Base-by-base conservation (phyloP, 2,888 invertebrate species). In the Hyposoter didymator region DNA sequence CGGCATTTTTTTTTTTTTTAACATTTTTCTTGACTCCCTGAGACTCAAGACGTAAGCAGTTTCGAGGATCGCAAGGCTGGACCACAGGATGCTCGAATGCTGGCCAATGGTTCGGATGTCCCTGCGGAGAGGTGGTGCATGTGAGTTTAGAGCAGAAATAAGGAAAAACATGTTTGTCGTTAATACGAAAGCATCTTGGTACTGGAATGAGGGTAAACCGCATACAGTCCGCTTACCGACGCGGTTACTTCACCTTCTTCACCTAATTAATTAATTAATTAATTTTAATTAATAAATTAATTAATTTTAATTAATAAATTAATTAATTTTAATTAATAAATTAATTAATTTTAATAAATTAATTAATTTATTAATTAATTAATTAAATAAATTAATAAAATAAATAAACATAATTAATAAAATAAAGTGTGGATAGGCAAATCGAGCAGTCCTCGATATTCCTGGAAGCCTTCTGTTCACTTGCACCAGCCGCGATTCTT, bases 351-450 rank as follows among this genome's bases (percentile, higher is more conserved):
- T n/a, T n/a, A n/a, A n/a, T n/a, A n/a, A n/a, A n/a, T n/a, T n/a
- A n/a, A n/a, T n/a, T n/a, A n/a, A n/a, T n/a, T n/a, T n/a, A n/a
- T n/a, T n/a, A n/a, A n/a, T n/a, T n/a, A n/a, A n/a, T n/a, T n/a
- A n/a, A n/a, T n/a, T n/a, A n/a, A n/a, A n/a, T n/a, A n/a, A n/a
- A n/a, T n/a, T n/a, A n/a, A n/a, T n/a, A n/a, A n/a, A n/a, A n/a
- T n/a, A n/a, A n/a, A n/a, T n/a, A n/a, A n/a, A n/a, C n/a, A n/a
- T n/a, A n/a, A n/a, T n/a, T n/a, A n/a, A n/a, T n/a, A n/a, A n/a
- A n/a, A n/a, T n/a, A n/a, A n/a, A n/a, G n/a, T n/a, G 87, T 85
- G 85, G 87, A 87, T 83, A 81, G 85, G 70, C 73, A 82, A 87
- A 87, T 87, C 80, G 82, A 87, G 80, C 85, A 80, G 73, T 49